Conservation (phyloP, 2,888 invertebrate genomes). For the Epistrophella euchroma region DNA sequence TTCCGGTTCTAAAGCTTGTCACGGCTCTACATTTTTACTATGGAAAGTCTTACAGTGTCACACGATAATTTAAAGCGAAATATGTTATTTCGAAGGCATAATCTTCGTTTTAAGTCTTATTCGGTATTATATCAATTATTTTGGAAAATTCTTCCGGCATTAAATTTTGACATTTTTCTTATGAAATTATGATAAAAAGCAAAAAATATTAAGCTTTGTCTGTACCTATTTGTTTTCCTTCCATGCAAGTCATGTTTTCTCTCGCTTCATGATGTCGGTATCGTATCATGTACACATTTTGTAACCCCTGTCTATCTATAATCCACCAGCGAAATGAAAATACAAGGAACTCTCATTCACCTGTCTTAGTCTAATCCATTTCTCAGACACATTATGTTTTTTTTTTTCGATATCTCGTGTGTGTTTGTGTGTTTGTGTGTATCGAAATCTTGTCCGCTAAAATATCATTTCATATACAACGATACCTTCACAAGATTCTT, state of each 20-base stretch:
- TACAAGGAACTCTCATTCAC: conserved; percentile 7
- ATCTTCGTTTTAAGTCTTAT: background rate
- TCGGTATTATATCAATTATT: background rate
- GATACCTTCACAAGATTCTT: conserved; percentile 20
- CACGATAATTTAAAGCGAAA: background rate
- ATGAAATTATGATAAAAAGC: background rate
- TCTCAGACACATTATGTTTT: conserved; percentile 30
- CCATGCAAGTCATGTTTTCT: background rate
- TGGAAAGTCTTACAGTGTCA: no score
- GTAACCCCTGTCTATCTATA: background rate
- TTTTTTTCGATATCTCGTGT: conserved; percentile 1
- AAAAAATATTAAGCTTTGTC: background rate
- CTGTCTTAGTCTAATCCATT: conserved; percentile 27
- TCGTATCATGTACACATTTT: background rate
- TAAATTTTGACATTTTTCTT: background rate
- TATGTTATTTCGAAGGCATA: background rate
- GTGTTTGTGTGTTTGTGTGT: background rate
- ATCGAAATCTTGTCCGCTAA: conserved; percentile 16
- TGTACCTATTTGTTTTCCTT: background rate
- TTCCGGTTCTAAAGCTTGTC: no score
- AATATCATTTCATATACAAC: background rate
- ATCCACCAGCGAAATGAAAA: conserved; percentile 17
- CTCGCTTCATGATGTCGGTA: background rate
- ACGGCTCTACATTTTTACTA: no score
- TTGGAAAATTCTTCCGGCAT: background rate